Percentiles rank a stretch among this genome's conserved stretches.
These are phyloP conservation scores for Lepidurus couesii DNA, from an alignment of 1,140 invertebrate genomes.

Conservation along the genomic window DNA sequence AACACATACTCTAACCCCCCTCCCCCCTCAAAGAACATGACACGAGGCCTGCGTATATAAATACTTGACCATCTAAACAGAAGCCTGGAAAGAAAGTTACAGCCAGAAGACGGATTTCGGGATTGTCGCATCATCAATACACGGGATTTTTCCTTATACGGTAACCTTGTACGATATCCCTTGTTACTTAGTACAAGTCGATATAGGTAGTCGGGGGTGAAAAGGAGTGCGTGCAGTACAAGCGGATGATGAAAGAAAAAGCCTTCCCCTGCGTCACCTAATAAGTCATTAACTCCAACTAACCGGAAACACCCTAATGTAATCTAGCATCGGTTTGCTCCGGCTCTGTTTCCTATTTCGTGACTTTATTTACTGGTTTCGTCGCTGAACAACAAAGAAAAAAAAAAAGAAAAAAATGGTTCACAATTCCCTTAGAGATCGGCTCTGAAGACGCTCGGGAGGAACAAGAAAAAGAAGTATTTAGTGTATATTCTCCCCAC, in stretches of 20 bases:
- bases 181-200: neutral
- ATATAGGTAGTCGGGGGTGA: neutral
- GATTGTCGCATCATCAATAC: no score
- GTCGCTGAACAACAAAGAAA: neutral
- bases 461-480: neutral
- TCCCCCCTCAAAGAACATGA: neutral
- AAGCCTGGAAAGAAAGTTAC: neutral
- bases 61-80: neutral
- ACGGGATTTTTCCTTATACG: no score
- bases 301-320: constrained; percentile 10
- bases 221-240: neutral
- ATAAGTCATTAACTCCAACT: neutral
- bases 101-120: neutral
- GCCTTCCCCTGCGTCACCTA: neutral
- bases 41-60: neutral
- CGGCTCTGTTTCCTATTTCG: neutral
- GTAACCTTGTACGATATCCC: neutral
- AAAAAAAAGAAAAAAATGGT: neutral
- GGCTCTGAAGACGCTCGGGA: neutral
- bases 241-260: neutral
- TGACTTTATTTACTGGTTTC: neutral
- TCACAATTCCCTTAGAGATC: neutral
- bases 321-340: neutral
- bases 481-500: neutral
- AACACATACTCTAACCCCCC: neutral